These are phyloP conservation scores for Limulus polyphemus DNA, from an alignment of 2,888 invertebrate genomes.

Conservation along the genomic window DNA sequence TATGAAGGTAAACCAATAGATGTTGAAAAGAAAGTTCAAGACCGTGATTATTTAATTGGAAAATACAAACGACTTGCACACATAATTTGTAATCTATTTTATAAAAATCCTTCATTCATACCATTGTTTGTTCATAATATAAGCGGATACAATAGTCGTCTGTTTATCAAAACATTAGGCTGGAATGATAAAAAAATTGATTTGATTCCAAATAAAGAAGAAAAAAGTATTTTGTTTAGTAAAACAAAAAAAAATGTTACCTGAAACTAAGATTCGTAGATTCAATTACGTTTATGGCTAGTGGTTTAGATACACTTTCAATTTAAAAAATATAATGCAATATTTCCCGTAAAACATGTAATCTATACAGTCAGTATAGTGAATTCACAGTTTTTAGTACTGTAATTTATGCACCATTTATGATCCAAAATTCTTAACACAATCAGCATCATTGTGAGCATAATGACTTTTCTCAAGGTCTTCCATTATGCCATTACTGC, in stretches of 20 bases:
- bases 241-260: constrained; percentile 1
- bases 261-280: constrained; percentile 25
- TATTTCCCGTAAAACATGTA: constrained; percentile 9
- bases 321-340: constrained; percentile 13
- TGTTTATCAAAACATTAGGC: constrained; percentile 5
- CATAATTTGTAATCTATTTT: constrained; percentile 3
- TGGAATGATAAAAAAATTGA: constrained; percentile 4
- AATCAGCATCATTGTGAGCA: too few species aligned
- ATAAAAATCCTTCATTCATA: constrained; percentile 5
- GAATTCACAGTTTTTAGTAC: too few species aligned
- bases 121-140: constrained; percentile 11
- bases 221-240: constrained; percentile 22
- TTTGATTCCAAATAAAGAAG: constrained; percentile 24
- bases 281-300: constrained; percentile 17
- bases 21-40: not conserved
- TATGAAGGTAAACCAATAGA: not conserved
- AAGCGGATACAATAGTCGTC: constrained; percentile 8
- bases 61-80: constrained; percentile 5
- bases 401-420: too few species aligned
- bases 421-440: too few species aligned
- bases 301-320: constrained; percentile 13
- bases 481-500: too few species aligned
- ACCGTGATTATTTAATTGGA: constrained; percentile 1
- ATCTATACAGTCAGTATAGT: too few species aligned
- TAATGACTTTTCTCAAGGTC: too few species aligned